Percentiles rank a stretch among this genome's conserved stretches.
Conservation (phyloP, 37 sponge, comb jelly and placozoan species). For the Ephydatia muelleri region DNA sequence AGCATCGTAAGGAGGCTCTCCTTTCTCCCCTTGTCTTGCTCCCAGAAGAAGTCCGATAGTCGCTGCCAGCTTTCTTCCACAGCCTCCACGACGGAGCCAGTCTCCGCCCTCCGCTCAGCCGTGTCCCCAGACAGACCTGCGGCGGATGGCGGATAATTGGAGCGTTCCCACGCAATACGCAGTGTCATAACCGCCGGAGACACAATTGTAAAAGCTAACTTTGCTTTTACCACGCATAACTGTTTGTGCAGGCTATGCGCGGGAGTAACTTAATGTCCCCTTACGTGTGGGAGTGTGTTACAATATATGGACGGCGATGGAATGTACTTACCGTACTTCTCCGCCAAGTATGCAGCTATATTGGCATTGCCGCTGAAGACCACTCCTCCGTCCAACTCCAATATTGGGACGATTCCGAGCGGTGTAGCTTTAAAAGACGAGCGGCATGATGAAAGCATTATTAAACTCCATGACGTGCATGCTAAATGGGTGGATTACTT, state of each 20-base stretch:
- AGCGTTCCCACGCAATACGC: not conserved
- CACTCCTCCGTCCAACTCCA: conserved; percentile 32
- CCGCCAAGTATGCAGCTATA: conserved; percentile 53
- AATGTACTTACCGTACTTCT: conserved; percentile 38
- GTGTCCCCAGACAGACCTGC: conserved; percentile 50
- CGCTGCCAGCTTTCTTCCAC: conserved; percentile 37
- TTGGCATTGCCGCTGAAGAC: conserved; percentile 33
- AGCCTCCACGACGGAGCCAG: conserved; percentile 20
- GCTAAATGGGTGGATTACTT: conserved; percentile 22
- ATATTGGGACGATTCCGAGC: conserved; percentile 28
- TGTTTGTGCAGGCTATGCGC: not conserved
- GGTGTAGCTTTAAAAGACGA: not conserved
- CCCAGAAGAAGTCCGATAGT: conserved; percentile 33
- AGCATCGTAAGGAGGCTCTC: not conserved
- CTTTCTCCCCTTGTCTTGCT: conserved; percentile 60
- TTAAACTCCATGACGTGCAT: not conserved
- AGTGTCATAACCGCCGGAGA: too few species aligned
- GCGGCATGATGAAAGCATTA: too few species aligned
- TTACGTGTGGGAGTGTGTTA: not conserved
- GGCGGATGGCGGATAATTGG: not conserved
- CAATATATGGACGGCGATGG: too few species aligned
- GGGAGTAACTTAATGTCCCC: not conserved
- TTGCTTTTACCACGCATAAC: too few species aligned
- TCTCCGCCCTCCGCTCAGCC: conserved; percentile 30
- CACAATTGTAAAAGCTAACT: too few species aligned